A percentile compares a stretch with the other conserved stretches of the same genome.
phyloP scores from a whole-genome alignment of 2,888 invertebrate species.

The Thera obeliscata region DNA sequence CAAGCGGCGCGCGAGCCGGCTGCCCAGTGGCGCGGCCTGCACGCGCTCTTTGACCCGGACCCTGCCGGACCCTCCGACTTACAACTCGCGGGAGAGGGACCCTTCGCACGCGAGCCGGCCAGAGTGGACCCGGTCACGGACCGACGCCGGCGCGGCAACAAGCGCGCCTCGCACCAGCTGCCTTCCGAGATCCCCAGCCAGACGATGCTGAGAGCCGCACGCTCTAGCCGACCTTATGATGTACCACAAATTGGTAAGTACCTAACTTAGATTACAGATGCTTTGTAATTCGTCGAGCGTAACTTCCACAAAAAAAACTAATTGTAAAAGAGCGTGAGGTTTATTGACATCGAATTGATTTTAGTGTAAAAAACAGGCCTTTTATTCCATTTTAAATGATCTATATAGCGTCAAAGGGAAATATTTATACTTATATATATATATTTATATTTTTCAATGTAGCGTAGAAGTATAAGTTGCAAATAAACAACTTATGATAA shows the following conservation, averaged over 20 bases:
- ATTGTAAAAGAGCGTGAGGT: too few relatives aligned
- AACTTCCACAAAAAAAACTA: too few relatives aligned
- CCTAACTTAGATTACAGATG: background rate
- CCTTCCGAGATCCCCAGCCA: constrained; percentile 88
- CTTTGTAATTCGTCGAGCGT: background rate
- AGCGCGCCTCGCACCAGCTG: constrained; percentile 68
- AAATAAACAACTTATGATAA: too few relatives aligned
- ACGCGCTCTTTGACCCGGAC: constrained; percentile 74
- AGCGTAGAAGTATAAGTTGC: too few relatives aligned
- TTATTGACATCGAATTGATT: too few relatives aligned
- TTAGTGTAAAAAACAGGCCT: too few relatives aligned
- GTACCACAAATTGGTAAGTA: constrained; percentile 93
- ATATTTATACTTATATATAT: too few relatives aligned
- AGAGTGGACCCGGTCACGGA: constrained; percentile 56
- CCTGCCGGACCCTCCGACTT: constrained; percentile 48
- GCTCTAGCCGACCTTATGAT: constrained; percentile 91
- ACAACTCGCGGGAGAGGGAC: background rate
- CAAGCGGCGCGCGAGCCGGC: constrained; percentile 71
- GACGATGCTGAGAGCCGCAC: constrained; percentile 90
- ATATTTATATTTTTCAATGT: too few relatives aligned
- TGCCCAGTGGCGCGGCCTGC: constrained; percentile 66
- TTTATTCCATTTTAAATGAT: too few relatives aligned
- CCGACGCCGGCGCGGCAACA: constrained; percentile 68
- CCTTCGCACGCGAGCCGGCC: background rate
- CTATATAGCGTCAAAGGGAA: too few relatives aligned